Percentiles rank a stretch among this genome's conserved stretches.
These are phyloP conservation scores for Trichonephila clavata DNA, from an alignment of 1,140 invertebrate species.

Conservation along the genomic window DNA sequence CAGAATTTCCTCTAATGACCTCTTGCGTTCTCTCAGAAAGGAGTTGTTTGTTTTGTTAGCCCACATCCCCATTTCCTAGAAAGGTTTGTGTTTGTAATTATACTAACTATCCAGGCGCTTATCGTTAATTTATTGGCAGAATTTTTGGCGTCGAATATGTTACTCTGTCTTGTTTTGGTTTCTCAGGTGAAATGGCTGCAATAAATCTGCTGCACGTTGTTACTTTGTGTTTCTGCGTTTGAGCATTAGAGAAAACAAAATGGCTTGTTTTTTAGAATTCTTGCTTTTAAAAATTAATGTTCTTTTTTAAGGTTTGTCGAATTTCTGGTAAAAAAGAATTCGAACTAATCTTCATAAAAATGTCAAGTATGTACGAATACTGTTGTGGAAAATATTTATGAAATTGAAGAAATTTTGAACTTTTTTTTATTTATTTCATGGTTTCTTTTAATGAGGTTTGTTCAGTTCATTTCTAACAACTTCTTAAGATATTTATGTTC, in stretches of 20 bases:
- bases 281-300: neutral
- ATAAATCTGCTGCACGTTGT: neutral
- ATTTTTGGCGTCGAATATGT: neutral
- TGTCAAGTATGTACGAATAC: neutral
- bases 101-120: constrained; percentile 44
- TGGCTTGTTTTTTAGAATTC: neutral
- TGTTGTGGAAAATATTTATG: neutral
- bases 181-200: neutral
- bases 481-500: no score
- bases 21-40: neutral
- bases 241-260: neutral
- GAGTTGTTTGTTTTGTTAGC: neutral
- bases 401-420: neutral
- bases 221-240: neutral
- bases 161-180: constrained; percentile 25
- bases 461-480: no score
- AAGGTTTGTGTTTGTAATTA: constrained; percentile 41
- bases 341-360: neutral
- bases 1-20: neutral
- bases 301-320: neutral
- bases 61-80: neutral
- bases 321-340: neutral
- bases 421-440: neutral
- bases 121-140: constrained; percentile 45
- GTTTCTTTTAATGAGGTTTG: no score